These are phyloP conservation scores for Acromyrmex heyeri DNA, from an alignment of 1,140 invertebrate species.

Conservation along the genomic window DNA sequence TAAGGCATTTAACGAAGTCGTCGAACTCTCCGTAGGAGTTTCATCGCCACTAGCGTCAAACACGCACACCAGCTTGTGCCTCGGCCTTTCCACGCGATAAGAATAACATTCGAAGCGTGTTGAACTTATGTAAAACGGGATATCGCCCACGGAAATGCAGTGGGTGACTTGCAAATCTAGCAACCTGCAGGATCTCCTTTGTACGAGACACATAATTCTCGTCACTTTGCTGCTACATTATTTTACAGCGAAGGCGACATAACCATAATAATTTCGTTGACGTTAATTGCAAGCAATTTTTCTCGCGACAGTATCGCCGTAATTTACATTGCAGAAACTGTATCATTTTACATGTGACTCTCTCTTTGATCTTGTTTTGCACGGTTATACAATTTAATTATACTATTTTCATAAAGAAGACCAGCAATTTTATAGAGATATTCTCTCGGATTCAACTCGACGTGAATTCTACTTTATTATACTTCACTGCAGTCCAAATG, in stretches of 20 bases:
- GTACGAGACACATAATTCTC: slow-evolving; percentile 40
- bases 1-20: slow-evolving; percentile 68
- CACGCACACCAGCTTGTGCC: slow-evolving; percentile 16
- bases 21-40: slow-evolving; percentile 68
- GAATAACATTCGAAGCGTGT: slow-evolving; percentile 66
- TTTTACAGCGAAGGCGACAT: slow-evolving; percentile 18
- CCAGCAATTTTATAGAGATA: not conserved
- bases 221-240: slow-evolving; percentile 38
- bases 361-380: slow-evolving; percentile 21
- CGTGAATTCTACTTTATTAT: not conserved
- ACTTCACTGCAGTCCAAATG: not conserved
- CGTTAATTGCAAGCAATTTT: slow-evolving; percentile 29
- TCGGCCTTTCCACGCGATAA: slow-evolving; percentile 63
- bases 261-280: slow-evolving; percentile 21
- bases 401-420: not conserved
- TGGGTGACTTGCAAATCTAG: slow-evolving; percentile 23
- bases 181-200: slow-evolving; percentile 30
- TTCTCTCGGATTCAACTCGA: not conserved
- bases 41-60: slow-evolving; percentile 53
- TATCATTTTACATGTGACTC: not conserved
- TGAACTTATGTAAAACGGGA: slow-evolving; percentile 69
- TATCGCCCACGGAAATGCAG: slow-evolving; percentile 60
- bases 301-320: not conserved
- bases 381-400: slow-evolving; percentile 25
- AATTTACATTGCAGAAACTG: slow-evolving; percentile 23